Evolutionary conservation across 2,888 invertebrate species (phyloP).

Genomic region (Lasioglossum calceatum): DNA sequence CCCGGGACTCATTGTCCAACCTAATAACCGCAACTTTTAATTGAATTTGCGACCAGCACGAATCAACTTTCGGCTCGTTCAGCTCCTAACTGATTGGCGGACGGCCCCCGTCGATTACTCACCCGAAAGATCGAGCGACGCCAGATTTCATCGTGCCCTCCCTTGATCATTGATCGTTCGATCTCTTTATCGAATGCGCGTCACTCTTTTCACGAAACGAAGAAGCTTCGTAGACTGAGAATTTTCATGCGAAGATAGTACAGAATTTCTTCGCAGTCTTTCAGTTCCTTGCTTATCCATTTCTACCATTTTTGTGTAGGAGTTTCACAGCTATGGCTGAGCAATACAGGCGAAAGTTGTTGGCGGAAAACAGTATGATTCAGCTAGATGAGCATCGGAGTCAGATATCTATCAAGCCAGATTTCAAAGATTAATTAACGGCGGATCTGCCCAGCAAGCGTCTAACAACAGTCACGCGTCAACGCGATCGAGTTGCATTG

Average conservation of each 20-base stretch:
- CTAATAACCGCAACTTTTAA: slow-evolving; percentile 84
- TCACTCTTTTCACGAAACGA: background rate
- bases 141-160: slow-evolving; percentile 34
- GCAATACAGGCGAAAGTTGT: slow-evolving; percentile 3
- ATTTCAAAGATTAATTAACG: slow-evolving; percentile 53
- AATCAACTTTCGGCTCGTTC: slow-evolving; percentile 79
- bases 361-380: slow-evolving; percentile 8
- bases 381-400: slow-evolving; percentile 4
- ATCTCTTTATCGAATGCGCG: background rate
- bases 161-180: background rate
- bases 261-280: no score
- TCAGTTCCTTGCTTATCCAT: no score
- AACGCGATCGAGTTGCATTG: slow-evolving; percentile 24
- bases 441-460: background rate
- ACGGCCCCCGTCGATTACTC: slow-evolving; percentile 65
- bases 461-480: slow-evolving; percentile 47
- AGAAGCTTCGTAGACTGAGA: background rate
- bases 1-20: slow-evolving; percentile 82
- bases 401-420: slow-evolving; percentile 19
- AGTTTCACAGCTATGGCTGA: background rate
- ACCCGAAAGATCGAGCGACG: slow-evolving; percentile 35
- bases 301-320: no score
- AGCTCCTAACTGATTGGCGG: slow-evolving; percentile 75
- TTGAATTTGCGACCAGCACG: slow-evolving; percentile 81
- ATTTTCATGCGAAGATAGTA: no score